Evolutionary conservation across 2,888 invertebrate genomes (phyloP).

Genomic region (Nezara viridula): DNA sequence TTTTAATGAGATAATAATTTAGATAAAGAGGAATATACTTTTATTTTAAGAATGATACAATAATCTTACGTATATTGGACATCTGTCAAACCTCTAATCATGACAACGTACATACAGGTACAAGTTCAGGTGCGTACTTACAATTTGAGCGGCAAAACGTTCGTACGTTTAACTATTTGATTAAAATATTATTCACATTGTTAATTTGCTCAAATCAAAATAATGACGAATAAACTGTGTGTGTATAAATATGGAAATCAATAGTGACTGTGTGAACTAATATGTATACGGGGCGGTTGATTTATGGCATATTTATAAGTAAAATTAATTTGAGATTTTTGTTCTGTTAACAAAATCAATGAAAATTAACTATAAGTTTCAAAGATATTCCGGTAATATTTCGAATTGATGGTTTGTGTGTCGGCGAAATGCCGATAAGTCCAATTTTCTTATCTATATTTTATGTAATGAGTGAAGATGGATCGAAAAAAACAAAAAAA

Average conservation of each 20-base stretch:
- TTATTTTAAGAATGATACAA: neutral
- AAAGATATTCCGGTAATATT: neutral
- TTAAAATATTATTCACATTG: neutral
- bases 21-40: too few species aligned
- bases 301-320: neutral
- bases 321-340: neutral
- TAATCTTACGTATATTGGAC: neutral
- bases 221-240: neutral
- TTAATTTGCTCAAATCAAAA: neutral
- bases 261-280: conserved; percentile 34
- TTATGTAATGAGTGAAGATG: neutral
- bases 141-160: neutral
- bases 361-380: neutral
- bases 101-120: neutral
- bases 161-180: neutral
- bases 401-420: neutral
- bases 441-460: neutral
- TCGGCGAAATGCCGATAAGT: neutral
- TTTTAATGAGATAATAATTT: too few species aligned
- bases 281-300: neutral
- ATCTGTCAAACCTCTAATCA: neutral
- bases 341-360: neutral
- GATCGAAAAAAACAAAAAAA: neutral
- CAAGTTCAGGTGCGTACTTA: neutral
- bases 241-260: conserved; percentile 21